Conservation (phyloP, 2,888 invertebrate genomes). For the Oasisia sp. region DNA sequence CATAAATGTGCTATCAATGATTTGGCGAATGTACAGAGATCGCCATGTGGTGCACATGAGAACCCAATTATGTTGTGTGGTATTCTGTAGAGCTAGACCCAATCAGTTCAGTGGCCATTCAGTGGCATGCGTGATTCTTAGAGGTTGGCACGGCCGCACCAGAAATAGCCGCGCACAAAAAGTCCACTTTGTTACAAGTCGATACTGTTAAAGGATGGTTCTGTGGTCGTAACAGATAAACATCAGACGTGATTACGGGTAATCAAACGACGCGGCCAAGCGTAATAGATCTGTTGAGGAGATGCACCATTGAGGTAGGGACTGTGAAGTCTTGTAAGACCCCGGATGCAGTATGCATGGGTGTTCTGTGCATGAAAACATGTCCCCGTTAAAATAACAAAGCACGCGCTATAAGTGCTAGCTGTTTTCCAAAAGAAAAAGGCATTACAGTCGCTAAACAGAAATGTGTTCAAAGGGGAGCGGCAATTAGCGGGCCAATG, state of each 20-base stretch:
- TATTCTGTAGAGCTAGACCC: not conserved
- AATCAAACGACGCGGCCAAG: not conserved
- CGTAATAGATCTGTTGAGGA: not conserved
- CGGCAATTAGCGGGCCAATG: not conserved
- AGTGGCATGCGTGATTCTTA: not conserved
- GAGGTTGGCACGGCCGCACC: not conserved
- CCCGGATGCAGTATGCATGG: not conserved
- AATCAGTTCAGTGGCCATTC: not conserved
- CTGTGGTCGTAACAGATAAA: not conserved
- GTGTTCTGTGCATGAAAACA: not conserved
- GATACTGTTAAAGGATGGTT: slow-evolving; percentile 2
- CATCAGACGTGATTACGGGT: not conserved
- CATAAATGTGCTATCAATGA: not conserved
- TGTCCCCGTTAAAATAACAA: not conserved
- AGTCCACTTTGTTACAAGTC: slow-evolving; percentile 1
- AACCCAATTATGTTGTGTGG: not conserved
- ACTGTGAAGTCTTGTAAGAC: not conserved
- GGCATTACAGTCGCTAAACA: not conserved
- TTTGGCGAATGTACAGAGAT: not conserved
- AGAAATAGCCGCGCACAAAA: not conserved
- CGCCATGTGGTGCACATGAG: not conserved
- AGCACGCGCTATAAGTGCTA: not conserved
- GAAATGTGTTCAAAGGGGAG: not conserved
- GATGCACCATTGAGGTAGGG: not conserved
- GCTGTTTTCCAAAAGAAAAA: not conserved